A percentile compares a stretch with the other conserved stretches of the same genome.
Evolutionary conservation across 2,888 invertebrate species (phyloP).

Genomic region (Phalera bucephala): DNA sequence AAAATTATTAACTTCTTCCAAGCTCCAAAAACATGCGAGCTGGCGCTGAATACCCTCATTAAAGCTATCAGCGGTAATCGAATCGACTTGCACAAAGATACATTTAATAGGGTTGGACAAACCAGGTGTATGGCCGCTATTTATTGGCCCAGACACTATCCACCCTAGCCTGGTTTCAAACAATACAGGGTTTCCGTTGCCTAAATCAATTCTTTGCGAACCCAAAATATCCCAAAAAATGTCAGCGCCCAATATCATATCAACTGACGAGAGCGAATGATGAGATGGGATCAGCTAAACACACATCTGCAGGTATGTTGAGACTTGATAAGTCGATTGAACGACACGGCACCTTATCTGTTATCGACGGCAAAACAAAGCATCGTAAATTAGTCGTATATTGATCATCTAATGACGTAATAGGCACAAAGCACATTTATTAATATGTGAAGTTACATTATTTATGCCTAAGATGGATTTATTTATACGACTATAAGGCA

Average conservation of each 20-base stretch:
- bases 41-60: too few relatives aligned
- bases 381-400: slow-evolving; percentile 12
- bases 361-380: slow-evolving; percentile 22
- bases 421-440: slow-evolving; percentile 9
- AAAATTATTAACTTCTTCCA: too few relatives aligned
- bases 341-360: slow-evolving; percentile 11
- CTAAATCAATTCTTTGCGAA: too few relatives aligned
- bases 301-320: slow-evolving; percentile 2
- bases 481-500: slow-evolving; percentile 1
- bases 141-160: too few relatives aligned
- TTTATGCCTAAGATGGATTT: slow-evolving; percentile 17
- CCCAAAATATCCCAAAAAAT: too few relatives aligned
- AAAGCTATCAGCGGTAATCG: too few relatives aligned
- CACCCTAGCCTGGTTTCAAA: too few relatives aligned
- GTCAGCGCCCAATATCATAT: slow-evolving; percentile 10
- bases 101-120: too few relatives aligned
- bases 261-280: not conserved
- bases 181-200: too few relatives aligned
- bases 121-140: too few relatives aligned
- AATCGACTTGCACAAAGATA: too few relatives aligned
- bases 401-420: slow-evolving; percentile 10
- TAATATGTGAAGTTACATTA: slow-evolving; percentile 8
- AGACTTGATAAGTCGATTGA: slow-evolving; percentile 5
- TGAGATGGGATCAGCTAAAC: slow-evolving; percentile 4
- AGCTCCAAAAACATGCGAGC: too few relatives aligned